Evolutionary conservation across 2,797 vertebrate species (phyloP).

Genomic region (Pseudochaenichthys georgianus): DNA sequence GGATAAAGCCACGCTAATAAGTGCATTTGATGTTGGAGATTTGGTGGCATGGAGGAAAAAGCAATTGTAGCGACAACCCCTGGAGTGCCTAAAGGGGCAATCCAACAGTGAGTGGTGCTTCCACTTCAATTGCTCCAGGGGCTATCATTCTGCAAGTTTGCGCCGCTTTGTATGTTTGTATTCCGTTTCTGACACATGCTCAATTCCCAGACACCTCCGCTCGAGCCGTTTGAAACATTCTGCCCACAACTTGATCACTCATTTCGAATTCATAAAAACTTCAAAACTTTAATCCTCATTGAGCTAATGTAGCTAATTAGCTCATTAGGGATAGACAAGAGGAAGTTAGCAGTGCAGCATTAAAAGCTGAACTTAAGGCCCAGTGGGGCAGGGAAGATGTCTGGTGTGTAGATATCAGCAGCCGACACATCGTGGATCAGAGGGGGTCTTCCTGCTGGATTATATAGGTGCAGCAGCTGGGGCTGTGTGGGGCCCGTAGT

Average conservation of each 20-base stretch:
- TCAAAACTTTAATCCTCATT: constrained; percentile 45
- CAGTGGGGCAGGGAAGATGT: constrained; percentile 12
- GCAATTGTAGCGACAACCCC: constrained; percentile 40
- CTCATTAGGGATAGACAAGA: constrained; percentile 57
- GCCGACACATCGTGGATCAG: constrained; percentile 20
- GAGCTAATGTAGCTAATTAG: constrained; percentile 55
- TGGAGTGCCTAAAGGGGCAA: constrained; percentile 55
- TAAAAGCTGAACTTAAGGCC: constrained; percentile 33
- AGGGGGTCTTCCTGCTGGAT: constrained; percentile 27
- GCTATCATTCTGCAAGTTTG: constrained; percentile 46
- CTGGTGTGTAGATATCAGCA: constrained; percentile 15
- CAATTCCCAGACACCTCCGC: constrained; percentile 17
- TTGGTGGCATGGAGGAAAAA: constrained; percentile 48
- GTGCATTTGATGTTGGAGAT: constrained; percentile 31
- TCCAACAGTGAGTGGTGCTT: constrained; percentile 56
- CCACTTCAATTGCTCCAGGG: constrained; percentile 45
- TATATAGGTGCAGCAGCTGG: constrained; percentile 14
- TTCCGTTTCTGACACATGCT: constrained; percentile 36
- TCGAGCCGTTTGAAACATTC: constrained; percentile 34
- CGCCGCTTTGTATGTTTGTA: constrained; percentile 41
- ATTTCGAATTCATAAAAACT: constrained; percentile 57
- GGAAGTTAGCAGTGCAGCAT: constrained; percentile 29
- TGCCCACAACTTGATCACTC: constrained; percentile 33
- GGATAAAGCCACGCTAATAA: constrained; percentile 25
- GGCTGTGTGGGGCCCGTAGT: constrained; percentile 2